These are phyloP conservation scores for Heliornis fulica DNA, from an alignment of 2,113 vertebrate genomes.

Conservation along the genomic window DNA sequence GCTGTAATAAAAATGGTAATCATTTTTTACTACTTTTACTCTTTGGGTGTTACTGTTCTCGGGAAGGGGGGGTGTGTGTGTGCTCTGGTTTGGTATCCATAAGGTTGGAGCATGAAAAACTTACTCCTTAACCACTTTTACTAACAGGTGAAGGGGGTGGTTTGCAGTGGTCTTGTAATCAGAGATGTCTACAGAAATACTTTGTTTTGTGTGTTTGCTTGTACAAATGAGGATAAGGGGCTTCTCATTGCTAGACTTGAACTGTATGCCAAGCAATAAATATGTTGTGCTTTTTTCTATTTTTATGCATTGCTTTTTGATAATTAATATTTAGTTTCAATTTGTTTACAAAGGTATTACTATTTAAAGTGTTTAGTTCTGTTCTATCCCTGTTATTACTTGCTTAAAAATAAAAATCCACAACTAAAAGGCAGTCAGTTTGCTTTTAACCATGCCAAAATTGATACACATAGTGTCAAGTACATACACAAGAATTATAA, in stretches of 20 bases:
- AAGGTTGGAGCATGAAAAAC: neutral
- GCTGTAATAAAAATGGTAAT: constrained; percentile 54
- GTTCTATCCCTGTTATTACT: neutral
- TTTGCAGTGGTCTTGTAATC: neutral
- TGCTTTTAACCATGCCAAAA: neutral
- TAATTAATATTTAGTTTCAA: neutral
- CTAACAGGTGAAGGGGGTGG: neutral
- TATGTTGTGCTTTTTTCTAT: neutral
- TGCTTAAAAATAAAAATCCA: neutral
- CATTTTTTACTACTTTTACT: neutral
- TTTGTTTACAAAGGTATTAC: neutral
- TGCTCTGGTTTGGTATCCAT: neutral
- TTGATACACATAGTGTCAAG: neutral
- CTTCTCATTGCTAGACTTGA: neutral
- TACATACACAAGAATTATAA: neutral
- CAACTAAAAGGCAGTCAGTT: neutral
- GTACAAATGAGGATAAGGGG: neutral
- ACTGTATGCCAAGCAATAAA: neutral
- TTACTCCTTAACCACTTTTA: neutral
- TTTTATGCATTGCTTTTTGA: neutral
- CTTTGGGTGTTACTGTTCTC: neutral
- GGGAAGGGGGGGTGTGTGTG: too few species aligned
- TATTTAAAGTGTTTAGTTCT: neutral
- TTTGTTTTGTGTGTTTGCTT: neutral
- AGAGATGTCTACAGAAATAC: neutral